phyloP scores from a whole-genome alignment of 2,888 invertebrate species.

The Panzeria rudis region DNA sequence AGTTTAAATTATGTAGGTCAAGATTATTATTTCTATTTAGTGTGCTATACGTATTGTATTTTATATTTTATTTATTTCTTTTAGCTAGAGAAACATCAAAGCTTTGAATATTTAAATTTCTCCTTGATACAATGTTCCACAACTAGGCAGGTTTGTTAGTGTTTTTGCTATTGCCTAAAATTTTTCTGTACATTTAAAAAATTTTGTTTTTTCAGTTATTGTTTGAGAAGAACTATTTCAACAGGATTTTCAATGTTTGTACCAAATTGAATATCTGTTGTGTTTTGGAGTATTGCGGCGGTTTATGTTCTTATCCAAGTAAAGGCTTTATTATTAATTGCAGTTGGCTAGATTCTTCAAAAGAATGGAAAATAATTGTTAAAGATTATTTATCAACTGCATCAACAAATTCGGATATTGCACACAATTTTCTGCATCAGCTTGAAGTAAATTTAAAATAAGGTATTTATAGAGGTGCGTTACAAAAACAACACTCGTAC shows the following conservation, averaged over 20 bases:
- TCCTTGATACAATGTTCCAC: constrained; percentile 14
- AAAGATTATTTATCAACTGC: neutral
- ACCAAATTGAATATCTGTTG: constrained; percentile 51
- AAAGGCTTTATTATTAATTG: constrained; percentile 37
- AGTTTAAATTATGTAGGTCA: constrained; percentile 58
- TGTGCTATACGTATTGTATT: neutral
- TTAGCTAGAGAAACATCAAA: constrained; percentile 58
- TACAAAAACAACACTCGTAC: too few relatives aligned
- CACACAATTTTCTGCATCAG: constrained; percentile 24
- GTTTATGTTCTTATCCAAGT: constrained; percentile 33
- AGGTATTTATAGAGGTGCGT: constrained; percentile 47
- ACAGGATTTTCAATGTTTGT: constrained; percentile 57
- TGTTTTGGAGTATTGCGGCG: constrained; percentile 58
- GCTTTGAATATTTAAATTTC: constrained; percentile 55
- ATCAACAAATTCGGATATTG: neutral
- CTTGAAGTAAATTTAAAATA: constrained; percentile 36
- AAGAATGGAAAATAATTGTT: constrained; percentile 47
- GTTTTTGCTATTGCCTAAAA: neutral
- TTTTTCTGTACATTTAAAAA: neutral
- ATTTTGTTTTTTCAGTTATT: constrained; percentile 14
- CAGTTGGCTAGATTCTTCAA: neutral
- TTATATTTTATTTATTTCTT: neutral
- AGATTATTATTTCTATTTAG: neutral
- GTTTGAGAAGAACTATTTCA: constrained; percentile 61
- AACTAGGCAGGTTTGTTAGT: constrained; percentile 18